Evolutionary conservation across 2,888 invertebrate species (phyloP), one percentile per base, ranked within the genome.

Genomic region (Orthonevra nobilis): DNA sequence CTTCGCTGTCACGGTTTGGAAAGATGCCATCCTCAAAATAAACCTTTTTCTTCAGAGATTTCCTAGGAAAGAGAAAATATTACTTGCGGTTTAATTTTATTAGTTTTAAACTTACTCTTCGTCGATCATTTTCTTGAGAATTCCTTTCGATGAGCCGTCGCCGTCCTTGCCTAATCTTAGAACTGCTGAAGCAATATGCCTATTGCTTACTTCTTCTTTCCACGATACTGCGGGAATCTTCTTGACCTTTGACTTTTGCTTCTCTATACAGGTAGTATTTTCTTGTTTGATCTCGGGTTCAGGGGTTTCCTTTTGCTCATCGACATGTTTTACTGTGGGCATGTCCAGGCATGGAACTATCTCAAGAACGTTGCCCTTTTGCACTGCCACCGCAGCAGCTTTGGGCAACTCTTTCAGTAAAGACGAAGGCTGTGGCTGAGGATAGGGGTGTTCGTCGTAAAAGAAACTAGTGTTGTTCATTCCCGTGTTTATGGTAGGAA

Each of bases 281-380:
- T 73, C 42, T 26, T 19, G 2, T 64, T 79, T 56, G n/a, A 69
- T 64, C 44, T 82, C 46, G 6, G 40, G 64, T 3, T 63, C 56
- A 1, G 54, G 2, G 7, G 64, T 48, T 7, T 79, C 81, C 1
- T 50, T 30, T 30, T 64, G 69, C 3, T 42, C 74, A 3, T 58
- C 69, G 2, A 38, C 10, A n/a, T 44, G 20, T 9, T 66, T 64
- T 4, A 79, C 42, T 0, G 64, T 48, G 0, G 54, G 42, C n/a
- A 79, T 17, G 1, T 79, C 79, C 6, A 68, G 0, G 14, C 79
- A 73, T 6, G 89, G 89, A 12, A 89, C 87, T 15, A 89, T 89
- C 81, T 89, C 89, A 10, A 89, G 81, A 0, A 89, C 88, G 68
- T 89, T 89, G 0, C 89, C 89, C 34, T 89, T 89, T 60, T 88